A percentile compares a stretch with the other conserved stretches of the same genome.
These are phyloP conservation scores for Drosophila merina DNA, from an alignment of 2,888 invertebrate species.

Conservation along the genomic window DNA sequence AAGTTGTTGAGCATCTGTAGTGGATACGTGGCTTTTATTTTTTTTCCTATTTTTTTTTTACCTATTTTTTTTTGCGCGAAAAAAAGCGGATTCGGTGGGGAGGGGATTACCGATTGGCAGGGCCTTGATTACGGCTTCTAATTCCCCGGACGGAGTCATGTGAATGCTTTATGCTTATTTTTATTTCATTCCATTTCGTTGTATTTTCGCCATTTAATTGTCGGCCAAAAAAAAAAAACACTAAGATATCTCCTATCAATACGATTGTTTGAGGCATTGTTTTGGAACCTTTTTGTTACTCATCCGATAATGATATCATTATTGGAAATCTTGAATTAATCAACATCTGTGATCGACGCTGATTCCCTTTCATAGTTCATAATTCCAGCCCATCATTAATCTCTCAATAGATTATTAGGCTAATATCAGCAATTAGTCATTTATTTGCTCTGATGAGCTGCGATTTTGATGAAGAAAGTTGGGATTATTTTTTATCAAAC, in stretches of 20 bases:
- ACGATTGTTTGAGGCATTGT: conserved; percentile 10
- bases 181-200: conserved; percentile 1
- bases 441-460: background rate
- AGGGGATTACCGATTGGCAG: conserved; percentile 1
- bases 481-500: background rate
- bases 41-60: background rate
- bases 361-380: background rate
- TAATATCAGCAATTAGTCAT: background rate
- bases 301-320: conserved; percentile 1
- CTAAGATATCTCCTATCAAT: conserved; percentile 11
- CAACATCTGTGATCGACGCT: background rate
- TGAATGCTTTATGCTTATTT: conserved; percentile 39
- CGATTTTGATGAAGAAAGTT: background rate
- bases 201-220: conserved; percentile 26
- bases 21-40: conserved; percentile 40
- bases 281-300: background rate
- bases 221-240: conserved; percentile 1
- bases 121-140: conserved; percentile 34
- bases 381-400: conserved; percentile 1
- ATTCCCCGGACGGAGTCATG: conserved; percentile 21
- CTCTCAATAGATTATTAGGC: conserved; percentile 3
- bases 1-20: conserved; percentile 48
- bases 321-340: background rate
- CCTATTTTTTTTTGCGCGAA: conserved; percentile 9
- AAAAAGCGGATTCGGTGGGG: conserved; percentile 5